Percentiles rank a stretch among this genome's conserved stretches.
phyloP scores from a whole-genome alignment of 1,140 invertebrate species.

The Aporrectodea caliginosa region DNA sequence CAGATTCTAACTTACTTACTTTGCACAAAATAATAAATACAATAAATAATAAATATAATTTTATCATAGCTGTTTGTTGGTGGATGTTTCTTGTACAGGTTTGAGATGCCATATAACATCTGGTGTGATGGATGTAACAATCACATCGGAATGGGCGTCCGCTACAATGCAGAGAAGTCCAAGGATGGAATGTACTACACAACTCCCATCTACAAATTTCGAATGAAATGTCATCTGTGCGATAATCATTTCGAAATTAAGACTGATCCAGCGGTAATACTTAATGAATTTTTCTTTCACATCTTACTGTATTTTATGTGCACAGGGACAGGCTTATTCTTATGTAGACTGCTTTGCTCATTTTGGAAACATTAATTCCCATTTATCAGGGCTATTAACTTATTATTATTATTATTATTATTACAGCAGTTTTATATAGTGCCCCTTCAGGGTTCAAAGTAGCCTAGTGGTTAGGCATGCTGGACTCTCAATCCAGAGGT shows the following conservation, averaged over 20 bases:
- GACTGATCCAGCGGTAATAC: conserved; percentile 89
- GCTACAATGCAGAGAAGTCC: conserved; percentile 97
- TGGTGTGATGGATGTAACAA: conserved; percentile 98
- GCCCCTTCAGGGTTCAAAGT: no score
- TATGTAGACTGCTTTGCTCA: conserved; percentile 1
- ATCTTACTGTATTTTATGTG: no score
- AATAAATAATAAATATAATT: no score
- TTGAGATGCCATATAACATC: conserved; percentile 99
- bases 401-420: conserved; percentile 4
- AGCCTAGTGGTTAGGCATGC: no score
- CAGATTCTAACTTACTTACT: no score
- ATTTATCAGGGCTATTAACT: conserved; percentile 13
- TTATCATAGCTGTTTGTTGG: no score
- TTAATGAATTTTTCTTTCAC: no score
- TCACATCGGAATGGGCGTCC: conserved; percentile 98
- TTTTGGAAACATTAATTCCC: conserved; percentile 21
- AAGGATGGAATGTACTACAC: conserved; percentile 99
- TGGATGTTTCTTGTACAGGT: conserved; percentile 63
- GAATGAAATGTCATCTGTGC: conserved; percentile 99
- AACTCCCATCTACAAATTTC: conserved; percentile 94
- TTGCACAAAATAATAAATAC: no score
- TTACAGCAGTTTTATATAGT: no score
- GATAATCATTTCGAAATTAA: conserved; percentile 97
- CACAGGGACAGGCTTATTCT: no score
- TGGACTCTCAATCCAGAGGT: no score